Percentiles rank a stretch among this genome's conserved stretches.
phyloP scores from a whole-genome alignment of 2,888 invertebrate genomes.

The Eupithecia subfuscata region DNA sequence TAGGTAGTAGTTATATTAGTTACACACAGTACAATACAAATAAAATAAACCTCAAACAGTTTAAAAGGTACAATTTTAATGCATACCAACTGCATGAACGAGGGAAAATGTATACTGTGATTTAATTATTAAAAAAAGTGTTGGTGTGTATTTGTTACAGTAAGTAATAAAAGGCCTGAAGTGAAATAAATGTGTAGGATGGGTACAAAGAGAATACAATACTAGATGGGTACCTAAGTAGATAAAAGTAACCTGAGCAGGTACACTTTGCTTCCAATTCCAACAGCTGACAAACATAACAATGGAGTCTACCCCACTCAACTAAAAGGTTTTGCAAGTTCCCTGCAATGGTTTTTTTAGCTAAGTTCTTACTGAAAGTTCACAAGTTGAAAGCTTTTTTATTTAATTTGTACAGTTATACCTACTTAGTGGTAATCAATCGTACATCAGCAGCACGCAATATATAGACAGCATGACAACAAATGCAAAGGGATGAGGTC shows the following conservation, averaged over 20 bases:
- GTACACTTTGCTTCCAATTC: slow-evolving; percentile 5
- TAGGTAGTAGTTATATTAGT: too few relatives aligned
- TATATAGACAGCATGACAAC: not conserved
- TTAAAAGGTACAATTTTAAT: too few relatives aligned
- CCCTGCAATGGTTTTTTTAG: not conserved
- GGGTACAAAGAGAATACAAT: too few relatives aligned
- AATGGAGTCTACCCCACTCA: not conserved
- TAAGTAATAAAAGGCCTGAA: not conserved
- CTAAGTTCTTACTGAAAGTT: not conserved
- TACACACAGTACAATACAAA: too few relatives aligned
- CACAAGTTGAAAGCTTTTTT: not conserved
- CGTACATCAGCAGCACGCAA: not conserved
- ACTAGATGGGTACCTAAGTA: too few relatives aligned
- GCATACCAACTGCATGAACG: too few relatives aligned
- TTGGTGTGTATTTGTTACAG: not conserved
- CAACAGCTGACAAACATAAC: slow-evolving; percentile 22
- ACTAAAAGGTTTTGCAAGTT: not conserved
- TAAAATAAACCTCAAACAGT: too few relatives aligned
- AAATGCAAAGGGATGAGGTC: not conserved
- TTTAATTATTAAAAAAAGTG: too few relatives aligned
- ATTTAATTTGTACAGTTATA: not conserved
- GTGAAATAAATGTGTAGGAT: not conserved
- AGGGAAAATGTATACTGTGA: too few relatives aligned
- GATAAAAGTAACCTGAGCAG: not conserved
- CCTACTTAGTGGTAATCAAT: not conserved